Evolutionary conservation across 2,113 vertebrate genomes (phyloP).

Genomic region (Tragulus kanchil): DNA sequence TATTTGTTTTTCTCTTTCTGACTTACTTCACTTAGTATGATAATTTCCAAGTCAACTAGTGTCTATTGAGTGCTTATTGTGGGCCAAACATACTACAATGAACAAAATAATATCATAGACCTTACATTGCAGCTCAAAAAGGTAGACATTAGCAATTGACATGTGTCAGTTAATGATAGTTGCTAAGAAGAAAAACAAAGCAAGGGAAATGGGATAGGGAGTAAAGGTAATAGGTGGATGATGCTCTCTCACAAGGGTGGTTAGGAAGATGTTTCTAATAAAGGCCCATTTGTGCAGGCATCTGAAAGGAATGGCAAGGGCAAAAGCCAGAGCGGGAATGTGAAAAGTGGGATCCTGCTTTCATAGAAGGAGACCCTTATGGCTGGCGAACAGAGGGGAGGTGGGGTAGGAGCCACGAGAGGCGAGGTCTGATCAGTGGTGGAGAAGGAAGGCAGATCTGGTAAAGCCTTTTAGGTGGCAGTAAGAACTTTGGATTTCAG

Average conservation of each 20-base stretch:
- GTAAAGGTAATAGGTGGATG: background rate
- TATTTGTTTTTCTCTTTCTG: background rate
- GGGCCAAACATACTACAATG: background rate
- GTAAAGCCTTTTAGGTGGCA: background rate
- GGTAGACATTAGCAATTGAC: background rate
- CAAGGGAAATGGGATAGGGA: conserved; percentile 2
- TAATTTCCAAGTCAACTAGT: background rate
- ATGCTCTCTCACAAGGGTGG: background rate
- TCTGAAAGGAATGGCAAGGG: background rate
- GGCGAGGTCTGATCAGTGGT: background rate
- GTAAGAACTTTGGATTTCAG: background rate
- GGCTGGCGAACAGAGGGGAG: background rate
- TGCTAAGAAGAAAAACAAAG: conserved; percentile 38
- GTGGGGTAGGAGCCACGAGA: background rate
- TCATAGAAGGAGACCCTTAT: background rate
- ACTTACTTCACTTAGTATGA: background rate
- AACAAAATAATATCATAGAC: background rate
- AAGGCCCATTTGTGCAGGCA: background rate
- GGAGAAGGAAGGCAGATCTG: background rate
- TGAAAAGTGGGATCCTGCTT: background rate
- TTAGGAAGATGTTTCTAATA: conserved; percentile 26
- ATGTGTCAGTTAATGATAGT: background rate
- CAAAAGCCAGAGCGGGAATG: background rate
- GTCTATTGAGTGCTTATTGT: conserved; percentile 23
- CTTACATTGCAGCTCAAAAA: conserved; percentile 24